These are phyloP conservation scores for Catamblyrhynchus diadema DNA, from an alignment of 2,797 vertebrate species.

Conservation along the genomic window DNA sequence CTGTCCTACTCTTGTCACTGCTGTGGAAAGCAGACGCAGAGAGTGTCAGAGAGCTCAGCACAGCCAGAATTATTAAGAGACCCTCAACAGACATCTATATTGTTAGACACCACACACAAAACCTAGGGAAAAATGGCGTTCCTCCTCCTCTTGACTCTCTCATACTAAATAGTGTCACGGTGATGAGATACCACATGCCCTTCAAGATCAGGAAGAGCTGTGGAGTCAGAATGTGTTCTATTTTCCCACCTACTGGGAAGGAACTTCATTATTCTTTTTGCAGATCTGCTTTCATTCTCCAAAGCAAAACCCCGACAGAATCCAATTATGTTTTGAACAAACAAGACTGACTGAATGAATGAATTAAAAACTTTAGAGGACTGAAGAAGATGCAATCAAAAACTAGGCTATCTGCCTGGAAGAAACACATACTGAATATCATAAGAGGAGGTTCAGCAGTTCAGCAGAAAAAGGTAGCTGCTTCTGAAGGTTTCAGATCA, in stretches of 20 bases:
- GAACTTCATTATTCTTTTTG: neutral
- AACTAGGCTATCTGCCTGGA: neutral
- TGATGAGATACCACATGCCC: neutral
- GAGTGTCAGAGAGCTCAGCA: neutral
- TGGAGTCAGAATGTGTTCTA: neutral
- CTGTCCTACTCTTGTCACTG: fast-evolving
- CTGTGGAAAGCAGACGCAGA: neutral
- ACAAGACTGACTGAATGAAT: neutral
- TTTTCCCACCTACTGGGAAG: neutral
- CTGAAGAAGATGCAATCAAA: neutral
- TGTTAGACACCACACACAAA: neutral
- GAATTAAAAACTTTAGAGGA: neutral
- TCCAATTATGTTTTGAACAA: neutral
- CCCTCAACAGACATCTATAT: neutral
- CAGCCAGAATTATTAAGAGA: neutral
- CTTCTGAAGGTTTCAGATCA: neutral
- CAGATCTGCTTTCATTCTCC: neutral
- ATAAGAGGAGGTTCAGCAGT: neutral
- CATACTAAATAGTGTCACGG: neutral
- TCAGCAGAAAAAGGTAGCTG: neutral
- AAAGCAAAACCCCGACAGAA: neutral
- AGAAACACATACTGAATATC: neutral
- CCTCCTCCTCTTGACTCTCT: neutral
- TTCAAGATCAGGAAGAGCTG: neutral
- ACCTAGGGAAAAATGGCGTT: neutral